A percentile compares a stretch with the other conserved stretches of the same genome.
phyloP scores from a whole-genome alignment of 2,113 vertebrate genomes.

The Monopterus albus region DNA sequence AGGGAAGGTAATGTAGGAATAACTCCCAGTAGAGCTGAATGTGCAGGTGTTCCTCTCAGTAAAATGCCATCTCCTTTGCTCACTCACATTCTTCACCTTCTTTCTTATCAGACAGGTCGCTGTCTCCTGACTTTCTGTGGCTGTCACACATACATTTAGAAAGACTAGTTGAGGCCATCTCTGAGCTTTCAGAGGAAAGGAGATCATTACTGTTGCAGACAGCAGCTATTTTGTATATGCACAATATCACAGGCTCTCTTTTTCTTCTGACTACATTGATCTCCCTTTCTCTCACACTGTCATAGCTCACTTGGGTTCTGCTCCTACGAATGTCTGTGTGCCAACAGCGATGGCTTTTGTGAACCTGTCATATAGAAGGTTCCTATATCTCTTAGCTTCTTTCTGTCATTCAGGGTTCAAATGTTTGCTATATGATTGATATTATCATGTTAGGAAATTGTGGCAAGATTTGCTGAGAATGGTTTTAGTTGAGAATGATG shows the following conservation, averaged over 20 bases:
- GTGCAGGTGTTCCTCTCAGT: slow-evolving; percentile 91
- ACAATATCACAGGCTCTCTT: slow-evolving; percentile 65
- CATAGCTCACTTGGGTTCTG: slow-evolving; percentile 63
- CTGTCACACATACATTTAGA: slow-evolving; percentile 86
- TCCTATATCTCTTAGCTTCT: slow-evolving; percentile 35
- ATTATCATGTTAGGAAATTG: slow-evolving; percentile 51
- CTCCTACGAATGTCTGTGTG: slow-evolving; percentile 57
- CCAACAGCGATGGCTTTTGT: slow-evolving; percentile 67
- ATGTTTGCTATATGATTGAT: slow-evolving; percentile 70
- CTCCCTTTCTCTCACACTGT: slow-evolving; percentile 25
- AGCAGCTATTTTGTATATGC: slow-evolving; percentile 75
- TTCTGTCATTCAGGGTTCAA: slow-evolving; percentile 51
- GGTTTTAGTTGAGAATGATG: slow-evolving; percentile 16
- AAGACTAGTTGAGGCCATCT: slow-evolving; percentile 67
- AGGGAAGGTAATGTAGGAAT: slow-evolving; percentile 87
- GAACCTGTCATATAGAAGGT: slow-evolving; percentile 55
- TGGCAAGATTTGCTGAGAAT: slow-evolving; percentile 61
- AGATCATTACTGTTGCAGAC: slow-evolving; percentile 77
- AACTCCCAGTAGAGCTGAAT: slow-evolving; percentile 97
- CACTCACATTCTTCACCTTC: slow-evolving; percentile 68
- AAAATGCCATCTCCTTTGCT: slow-evolving; percentile 86
- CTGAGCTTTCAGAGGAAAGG: slow-evolving; percentile 59
- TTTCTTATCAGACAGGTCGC: slow-evolving; percentile 88
- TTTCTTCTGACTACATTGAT: slow-evolving; percentile 59
- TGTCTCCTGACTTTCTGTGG: slow-evolving; percentile 92